phyloP scores from a whole-genome alignment of 2,113 vertebrate genomes.

The Mobula birostris region DNA sequence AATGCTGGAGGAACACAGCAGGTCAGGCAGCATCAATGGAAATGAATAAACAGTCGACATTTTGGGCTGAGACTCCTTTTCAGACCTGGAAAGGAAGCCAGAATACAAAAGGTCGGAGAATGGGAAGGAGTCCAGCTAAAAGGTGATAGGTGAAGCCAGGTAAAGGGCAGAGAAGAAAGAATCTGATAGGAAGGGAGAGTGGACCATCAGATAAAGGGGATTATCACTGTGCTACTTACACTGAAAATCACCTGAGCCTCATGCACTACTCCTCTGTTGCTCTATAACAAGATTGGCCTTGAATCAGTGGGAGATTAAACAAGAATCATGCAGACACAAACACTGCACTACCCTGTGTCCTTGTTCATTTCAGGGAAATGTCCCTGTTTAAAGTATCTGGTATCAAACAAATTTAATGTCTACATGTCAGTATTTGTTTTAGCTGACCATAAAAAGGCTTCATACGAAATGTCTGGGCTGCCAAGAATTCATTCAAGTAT shows the following conservation, averaged over 20 bases:
- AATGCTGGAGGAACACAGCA: too few species aligned
- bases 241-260: background rate
- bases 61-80: too few species aligned
- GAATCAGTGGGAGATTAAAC: background rate
- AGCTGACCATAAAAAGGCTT: background rate
- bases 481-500: background rate
- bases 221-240: background rate
- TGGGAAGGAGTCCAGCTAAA: too few species aligned
- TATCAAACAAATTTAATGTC: background rate
- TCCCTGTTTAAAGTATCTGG: background rate
- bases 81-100: too few species aligned
- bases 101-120: too few species aligned
- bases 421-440: background rate
- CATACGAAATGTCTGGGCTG: background rate
- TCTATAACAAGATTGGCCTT: background rate
- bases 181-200: too few species aligned
- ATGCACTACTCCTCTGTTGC: background rate
- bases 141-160: too few species aligned
- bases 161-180: too few species aligned
- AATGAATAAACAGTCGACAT: too few species aligned
- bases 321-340: background rate
- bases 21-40: too few species aligned
- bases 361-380: background rate
- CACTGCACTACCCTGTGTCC: background rate
- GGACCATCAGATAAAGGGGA: too few species aligned